Evolutionary conservation across 2,113 vertebrate genomes (phyloP), one percentile per base, ranked within the genome.

Genomic region (Eulemur macaco): DNA sequence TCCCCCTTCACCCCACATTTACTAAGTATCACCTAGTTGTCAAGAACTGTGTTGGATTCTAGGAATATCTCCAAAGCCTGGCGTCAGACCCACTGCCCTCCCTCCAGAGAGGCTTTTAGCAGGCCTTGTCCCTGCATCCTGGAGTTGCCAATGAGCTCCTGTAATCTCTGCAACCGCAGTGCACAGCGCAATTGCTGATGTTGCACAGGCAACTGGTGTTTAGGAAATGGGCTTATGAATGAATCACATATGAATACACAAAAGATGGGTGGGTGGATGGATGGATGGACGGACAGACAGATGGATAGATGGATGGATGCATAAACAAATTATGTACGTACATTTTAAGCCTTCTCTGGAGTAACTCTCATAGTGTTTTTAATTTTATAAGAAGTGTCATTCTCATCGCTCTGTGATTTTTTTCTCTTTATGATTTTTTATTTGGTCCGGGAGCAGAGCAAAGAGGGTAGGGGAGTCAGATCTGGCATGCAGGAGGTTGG

Each of bases 401-500:
- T 95, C 96, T 90, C 89, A 69, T 25, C 95, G 93, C 91, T 84
- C 37, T 86, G 42, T 56, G 93, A 85, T 83, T 98, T 98, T 98
- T 93, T 74, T 76, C 47, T 93, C 92, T 84, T n/a, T 86, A 50
- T 56, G 92, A 83, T 74, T 98, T 98, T 82, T 56, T 37, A 45
- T 80, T 96, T 96, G 89, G 89, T 58, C 50, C 58, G 8, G 39
- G 21, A 34, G 27, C 64, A 11, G 47, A 47, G 93, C 63, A 42
- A 47, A 86, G 17, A 86, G 39, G 76, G 47, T 50, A 15, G 71
- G 52, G 25, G 45, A 87, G 64, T 64, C 17, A 78, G 29, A 84
- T 68, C 98, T 98, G 99, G 98, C 98, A 97, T 98, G 98, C 98
- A 99, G 98, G 98, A 88, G 99, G 99, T 99, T 98, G 99, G 97